Base-by-base conservation (phyloP, 2,113 vertebrate species). In the Hepsetus odoe region DNA sequence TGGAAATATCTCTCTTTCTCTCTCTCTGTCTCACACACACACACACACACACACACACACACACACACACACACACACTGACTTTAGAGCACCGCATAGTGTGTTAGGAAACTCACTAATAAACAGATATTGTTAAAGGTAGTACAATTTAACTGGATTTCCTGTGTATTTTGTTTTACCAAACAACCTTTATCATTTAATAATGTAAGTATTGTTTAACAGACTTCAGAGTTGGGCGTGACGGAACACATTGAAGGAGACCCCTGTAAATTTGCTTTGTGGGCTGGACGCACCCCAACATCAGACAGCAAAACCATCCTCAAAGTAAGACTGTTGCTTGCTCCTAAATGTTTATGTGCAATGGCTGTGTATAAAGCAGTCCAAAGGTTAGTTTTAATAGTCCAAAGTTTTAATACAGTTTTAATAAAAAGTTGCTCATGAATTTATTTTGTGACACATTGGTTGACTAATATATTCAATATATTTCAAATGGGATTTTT, bases 291-390 rank as follows among this genome's bases (percentile, higher is more conserved):
- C 69, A 99, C 98, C 22, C 98, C 98, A 9, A 98, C 97, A 20
- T 99, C 97, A 13, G 98, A 99, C 92, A 99, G 99, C 86, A 99
- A 97, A 92, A 98, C 97, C 2, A 96, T 99, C 32, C 91, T 99
- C 65, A 99, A 99, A 93, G 98, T 99, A 85, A 86, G 91, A 89
- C 11, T 26, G 22, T 12, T 22, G 12, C 24, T 30, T 46, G 38
- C 2, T 49, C 46, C 18, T 44, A 44, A 44, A 14, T 66, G 20
- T 72, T 35, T 71, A 13, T 24, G 49, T 33, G 7, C 7, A 26
- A 22, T 4, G 10, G 40, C 40, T 11, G 12, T 42, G 18, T 46
- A 46, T 5, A 38, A 9, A 5, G 9, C 35, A 5, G 35, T 4
- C 9, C 35, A 38, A 38, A 38, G 9, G n/a, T n/a, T n/a, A n/a